These are phyloP conservation scores for Chymomyza procnemis DNA, from an alignment of 2,888 invertebrate genomes.

Conservation along the genomic window DNA sequence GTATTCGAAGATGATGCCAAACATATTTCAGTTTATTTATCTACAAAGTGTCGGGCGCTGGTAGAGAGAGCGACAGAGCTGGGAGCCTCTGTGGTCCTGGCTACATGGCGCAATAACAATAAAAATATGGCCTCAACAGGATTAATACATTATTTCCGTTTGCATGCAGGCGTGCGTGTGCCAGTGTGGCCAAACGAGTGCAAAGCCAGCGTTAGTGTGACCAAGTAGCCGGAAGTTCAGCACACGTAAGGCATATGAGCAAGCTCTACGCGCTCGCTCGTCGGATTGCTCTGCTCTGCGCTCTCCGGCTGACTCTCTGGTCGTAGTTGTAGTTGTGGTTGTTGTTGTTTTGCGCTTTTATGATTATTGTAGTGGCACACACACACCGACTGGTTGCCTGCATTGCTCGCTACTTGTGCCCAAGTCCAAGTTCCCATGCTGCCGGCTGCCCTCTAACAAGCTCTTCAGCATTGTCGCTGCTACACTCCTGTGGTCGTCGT, in stretches of 20 bases:
- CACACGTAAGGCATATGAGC: constrained; percentile 57
- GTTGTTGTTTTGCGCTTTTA: constrained; percentile 66
- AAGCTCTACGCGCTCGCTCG: background rate
- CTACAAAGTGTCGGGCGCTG: background rate
- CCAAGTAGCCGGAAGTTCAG: background rate
- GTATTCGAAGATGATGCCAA: constrained; percentile 35
- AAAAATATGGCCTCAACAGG: constrained; percentile 78
- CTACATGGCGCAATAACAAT: constrained; percentile 67
- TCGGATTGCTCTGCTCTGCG: constrained; percentile 37
- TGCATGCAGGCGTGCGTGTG: constrained; percentile 18
- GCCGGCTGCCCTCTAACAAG: background rate
- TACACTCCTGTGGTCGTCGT: constrained; percentile 1
- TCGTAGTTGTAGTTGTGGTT: constrained; percentile 3
- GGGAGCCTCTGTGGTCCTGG: background rate
- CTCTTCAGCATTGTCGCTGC: background rate
- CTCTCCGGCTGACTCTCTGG: background rate
- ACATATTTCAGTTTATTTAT: constrained; percentile 49
- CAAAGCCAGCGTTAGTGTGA: background rate
- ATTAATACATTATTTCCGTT: constrained; percentile 77
- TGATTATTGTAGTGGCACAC: constrained; percentile 68
- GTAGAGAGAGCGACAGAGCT: background rate
- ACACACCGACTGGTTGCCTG: constrained; percentile 35
- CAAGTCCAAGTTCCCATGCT: too few relatives aligned
- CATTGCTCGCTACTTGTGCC: constrained; percentile 6
- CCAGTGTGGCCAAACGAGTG: background rate